Conservation (phyloP, 2,113 vertebrate genomes). For the Calyptommatus sinebrachiatus region DNA sequence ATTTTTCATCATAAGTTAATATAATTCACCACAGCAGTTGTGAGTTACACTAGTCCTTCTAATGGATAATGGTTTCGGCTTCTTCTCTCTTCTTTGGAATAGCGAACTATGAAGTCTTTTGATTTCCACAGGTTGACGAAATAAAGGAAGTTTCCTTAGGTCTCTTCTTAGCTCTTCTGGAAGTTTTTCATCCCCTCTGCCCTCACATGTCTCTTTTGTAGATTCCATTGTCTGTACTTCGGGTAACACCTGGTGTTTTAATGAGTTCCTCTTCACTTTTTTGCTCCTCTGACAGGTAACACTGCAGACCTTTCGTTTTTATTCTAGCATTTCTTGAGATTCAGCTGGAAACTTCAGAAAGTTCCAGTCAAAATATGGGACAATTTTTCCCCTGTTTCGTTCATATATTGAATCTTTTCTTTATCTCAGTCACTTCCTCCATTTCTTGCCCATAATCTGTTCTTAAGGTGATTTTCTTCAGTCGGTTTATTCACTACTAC, state of each 20-base stretch:
- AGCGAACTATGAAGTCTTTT: not conserved
- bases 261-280: not conserved
- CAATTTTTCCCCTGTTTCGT: not conserved
- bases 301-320: not conserved
- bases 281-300: not conserved
- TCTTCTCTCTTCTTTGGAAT: not conserved
- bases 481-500: not conserved
- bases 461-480: not conserved
- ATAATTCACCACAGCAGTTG: not conserved
- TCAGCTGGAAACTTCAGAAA: conserved; percentile 15
- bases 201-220: not conserved
- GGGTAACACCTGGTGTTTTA: conserved; percentile 1
- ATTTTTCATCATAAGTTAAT: no score
- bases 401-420: not conserved
- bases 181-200: not conserved
- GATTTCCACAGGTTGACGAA: not conserved
- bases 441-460: not conserved
- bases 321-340: conserved; percentile 7
- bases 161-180: not conserved
- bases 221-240: conserved; percentile 11
- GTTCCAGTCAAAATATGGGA: not conserved
- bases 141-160: not conserved
- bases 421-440: not conserved
- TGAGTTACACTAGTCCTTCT: not conserved
- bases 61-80: not conserved